Evolutionary conservation across 2,888 invertebrate genomes (phyloP).

Genomic region (Marasmarcha lunaedactyla): DNA sequence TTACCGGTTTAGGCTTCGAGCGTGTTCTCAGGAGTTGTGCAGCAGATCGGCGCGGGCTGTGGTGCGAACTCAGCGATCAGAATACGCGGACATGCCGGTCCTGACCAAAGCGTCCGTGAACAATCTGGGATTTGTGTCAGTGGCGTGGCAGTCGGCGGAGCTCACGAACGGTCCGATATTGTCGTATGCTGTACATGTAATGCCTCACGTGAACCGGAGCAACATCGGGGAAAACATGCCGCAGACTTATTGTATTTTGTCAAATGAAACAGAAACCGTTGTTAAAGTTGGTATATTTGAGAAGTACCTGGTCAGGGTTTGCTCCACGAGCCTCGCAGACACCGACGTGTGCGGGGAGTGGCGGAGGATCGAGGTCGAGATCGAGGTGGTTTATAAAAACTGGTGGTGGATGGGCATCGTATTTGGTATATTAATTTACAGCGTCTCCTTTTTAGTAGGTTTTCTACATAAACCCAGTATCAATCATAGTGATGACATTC

Average conservation of each 20-base stretch:
- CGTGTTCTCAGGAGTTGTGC: constrained; percentile 34
- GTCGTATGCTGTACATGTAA: constrained; percentile 41
- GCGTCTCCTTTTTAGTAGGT: constrained; percentile 26
- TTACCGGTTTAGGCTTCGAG: constrained; percentile 45
- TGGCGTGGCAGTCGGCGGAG: constrained; percentile 42
- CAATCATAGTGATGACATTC: constrained; percentile 25
- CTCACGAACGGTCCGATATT: constrained; percentile 47
- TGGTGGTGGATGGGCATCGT: constrained; percentile 33
- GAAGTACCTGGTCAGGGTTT: constrained; percentile 28
- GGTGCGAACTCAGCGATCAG: constrained; percentile 35
- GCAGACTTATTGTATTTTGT: constrained; percentile 22
- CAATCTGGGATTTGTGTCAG: constrained; percentile 25
- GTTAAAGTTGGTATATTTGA: constrained; percentile 23
- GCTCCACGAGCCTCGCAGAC: constrained; percentile 28
- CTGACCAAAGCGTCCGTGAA: constrained; percentile 22
- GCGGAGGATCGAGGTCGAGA: constrained; percentile 12
- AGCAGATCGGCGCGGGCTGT: constrained; percentile 40
- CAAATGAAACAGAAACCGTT: constrained; percentile 18
- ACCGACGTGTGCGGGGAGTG: constrained; percentile 24
- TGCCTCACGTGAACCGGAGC: constrained; percentile 28
- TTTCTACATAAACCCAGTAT: constrained; percentile 21
- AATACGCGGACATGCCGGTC: constrained; percentile 33
- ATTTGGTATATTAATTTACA: constrained; percentile 31
- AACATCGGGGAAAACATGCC: constrained; percentile 22
- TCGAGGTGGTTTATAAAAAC: constrained; percentile 1